Percentiles rank a stretch among this genome's conserved stretches.
Conservation (phyloP, 92 coral and sea anemone species). For the Parazoanthus swiftii region DNA sequence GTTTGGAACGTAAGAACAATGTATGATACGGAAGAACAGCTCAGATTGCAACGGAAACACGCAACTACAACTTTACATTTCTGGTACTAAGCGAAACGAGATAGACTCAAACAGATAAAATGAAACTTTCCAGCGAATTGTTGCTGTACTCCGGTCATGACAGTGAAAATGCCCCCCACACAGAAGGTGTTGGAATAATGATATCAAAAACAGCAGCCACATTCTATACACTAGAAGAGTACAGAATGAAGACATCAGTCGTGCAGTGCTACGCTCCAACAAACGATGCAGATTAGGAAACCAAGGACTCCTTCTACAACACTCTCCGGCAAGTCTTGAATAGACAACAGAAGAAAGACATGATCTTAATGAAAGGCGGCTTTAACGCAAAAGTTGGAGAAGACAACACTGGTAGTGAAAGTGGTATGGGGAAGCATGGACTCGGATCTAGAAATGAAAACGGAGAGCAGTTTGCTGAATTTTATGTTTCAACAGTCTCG, state of each 20-base stretch:
- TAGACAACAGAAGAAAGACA: background rate
- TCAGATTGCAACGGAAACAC: too few relatives aligned
- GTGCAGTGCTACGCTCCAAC: background rate
- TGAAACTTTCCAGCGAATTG: too few relatives aligned
- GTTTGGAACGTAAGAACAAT: too few relatives aligned
- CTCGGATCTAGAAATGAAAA: background rate
- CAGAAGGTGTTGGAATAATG: too few relatives aligned
- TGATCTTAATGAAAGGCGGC: slow-evolving; percentile 29
- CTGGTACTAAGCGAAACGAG: too few relatives aligned
- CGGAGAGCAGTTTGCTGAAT: slow-evolving; percentile 22
- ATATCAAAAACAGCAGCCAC: too few relatives aligned
- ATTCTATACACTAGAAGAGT: too few relatives aligned
- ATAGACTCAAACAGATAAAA: too few relatives aligned
- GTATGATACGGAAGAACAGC: too few relatives aligned
- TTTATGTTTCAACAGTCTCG: slow-evolving; percentile 21
- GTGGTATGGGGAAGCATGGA: slow-evolving; percentile 2
- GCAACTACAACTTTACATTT: too few relatives aligned
- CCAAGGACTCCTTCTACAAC: background rate
- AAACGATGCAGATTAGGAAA: slow-evolving; percentile 30
- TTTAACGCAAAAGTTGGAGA: slow-evolving; percentile 37
- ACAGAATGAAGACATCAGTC: background rate
- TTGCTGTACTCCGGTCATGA: too few relatives aligned
- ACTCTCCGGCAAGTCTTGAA: slow-evolving; percentile 10
- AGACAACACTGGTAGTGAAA: slow-evolving; percentile 29
- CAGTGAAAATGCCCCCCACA: too few relatives aligned